These are phyloP conservation scores for Antennarius maculatus DNA, from an alignment of 2,797 vertebrate genomes.

Conservation along the genomic window DNA sequence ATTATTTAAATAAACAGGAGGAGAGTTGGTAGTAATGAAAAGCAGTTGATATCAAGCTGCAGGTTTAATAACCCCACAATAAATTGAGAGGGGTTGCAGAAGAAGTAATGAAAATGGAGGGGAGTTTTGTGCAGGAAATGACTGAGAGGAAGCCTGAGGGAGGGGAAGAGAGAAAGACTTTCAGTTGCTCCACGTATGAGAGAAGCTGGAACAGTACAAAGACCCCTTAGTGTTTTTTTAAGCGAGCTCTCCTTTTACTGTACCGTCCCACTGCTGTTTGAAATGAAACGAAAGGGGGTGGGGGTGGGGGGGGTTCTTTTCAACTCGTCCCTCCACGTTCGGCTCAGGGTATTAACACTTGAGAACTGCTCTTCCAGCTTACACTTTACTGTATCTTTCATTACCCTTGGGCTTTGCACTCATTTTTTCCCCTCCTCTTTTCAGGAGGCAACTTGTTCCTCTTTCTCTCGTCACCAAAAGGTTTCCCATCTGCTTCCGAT, in stretches of 20 bases:
- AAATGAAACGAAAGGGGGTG: constrained; percentile 35
- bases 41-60: constrained; percentile 75
- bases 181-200: constrained; percentile 74
- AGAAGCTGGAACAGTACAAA: constrained; percentile 71
- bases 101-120: constrained; percentile 80
- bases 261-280: constrained; percentile 49
- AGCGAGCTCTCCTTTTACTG: constrained; percentile 55
- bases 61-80: constrained; percentile 75
- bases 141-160: constrained; percentile 76
- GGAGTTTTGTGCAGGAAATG: constrained; percentile 80
- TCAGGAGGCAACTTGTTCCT: constrained; percentile 83
- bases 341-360: constrained; percentile 55
- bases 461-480: constrained; percentile 83
- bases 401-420: constrained; percentile 52
- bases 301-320: constrained; percentile 12
- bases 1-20: constrained; percentile 70
- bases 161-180: constrained; percentile 67
- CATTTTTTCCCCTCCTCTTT: constrained; percentile 52
- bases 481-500: constrained; percentile 92
- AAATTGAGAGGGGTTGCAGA: constrained; percentile 71
- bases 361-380: constrained; percentile 70
- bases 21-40: constrained; percentile 74
- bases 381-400: constrained; percentile 56
- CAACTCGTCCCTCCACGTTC: constrained; percentile 47
- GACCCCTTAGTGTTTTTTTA: constrained; percentile 75